phyloP scores from a whole-genome alignment of 2,888 invertebrate genomes.

The Drosophila aldrichi region DNA sequence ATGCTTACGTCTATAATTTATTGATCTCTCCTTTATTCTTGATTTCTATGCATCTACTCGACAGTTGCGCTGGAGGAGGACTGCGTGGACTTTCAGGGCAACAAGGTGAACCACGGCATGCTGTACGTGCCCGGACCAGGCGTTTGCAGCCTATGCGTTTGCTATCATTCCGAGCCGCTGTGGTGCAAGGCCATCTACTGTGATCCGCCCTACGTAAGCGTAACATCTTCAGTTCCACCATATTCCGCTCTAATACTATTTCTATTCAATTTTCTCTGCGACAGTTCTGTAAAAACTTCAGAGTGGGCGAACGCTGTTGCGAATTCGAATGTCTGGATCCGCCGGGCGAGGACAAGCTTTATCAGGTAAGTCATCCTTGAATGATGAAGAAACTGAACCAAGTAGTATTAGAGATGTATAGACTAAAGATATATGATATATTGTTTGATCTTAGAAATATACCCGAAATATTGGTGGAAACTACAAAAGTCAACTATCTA shows the following conservation, averaged over 20 bases:
- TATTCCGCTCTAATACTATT: neutral
- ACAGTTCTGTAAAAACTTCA: conserved; percentile 94
- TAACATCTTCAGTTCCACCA: neutral
- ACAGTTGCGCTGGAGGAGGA: conserved; percentile 88
- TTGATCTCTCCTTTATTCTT: neutral
- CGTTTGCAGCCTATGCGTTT: conserved; percentile 93
- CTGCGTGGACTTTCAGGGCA: conserved; percentile 93
- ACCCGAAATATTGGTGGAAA: too few species aligned
- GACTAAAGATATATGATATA: too few species aligned
- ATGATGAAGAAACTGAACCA: too few species aligned
- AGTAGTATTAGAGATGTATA: too few species aligned
- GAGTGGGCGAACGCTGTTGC: conserved; percentile 94
- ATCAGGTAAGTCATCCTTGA: conserved; percentile 83
- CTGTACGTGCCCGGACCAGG: conserved; percentile 94
- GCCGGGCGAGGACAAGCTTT: conserved; percentile 88
- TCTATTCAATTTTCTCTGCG: neutral
- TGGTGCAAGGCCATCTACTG: conserved; percentile 96
- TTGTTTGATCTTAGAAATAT: too few species aligned
- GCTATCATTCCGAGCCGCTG: conserved; percentile 93
- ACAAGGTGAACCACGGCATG: conserved; percentile 91
- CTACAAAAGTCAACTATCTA: too few species aligned
- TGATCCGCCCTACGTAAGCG: conserved; percentile 93
- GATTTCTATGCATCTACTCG: neutral
- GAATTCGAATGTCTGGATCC: conserved; percentile 95
- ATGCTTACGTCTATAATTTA: too few species aligned